These are phyloP conservation scores for Tenebrosternarchus preto DNA, from an alignment of 2,113 vertebrate genomes.

Conservation along the genomic window DNA sequence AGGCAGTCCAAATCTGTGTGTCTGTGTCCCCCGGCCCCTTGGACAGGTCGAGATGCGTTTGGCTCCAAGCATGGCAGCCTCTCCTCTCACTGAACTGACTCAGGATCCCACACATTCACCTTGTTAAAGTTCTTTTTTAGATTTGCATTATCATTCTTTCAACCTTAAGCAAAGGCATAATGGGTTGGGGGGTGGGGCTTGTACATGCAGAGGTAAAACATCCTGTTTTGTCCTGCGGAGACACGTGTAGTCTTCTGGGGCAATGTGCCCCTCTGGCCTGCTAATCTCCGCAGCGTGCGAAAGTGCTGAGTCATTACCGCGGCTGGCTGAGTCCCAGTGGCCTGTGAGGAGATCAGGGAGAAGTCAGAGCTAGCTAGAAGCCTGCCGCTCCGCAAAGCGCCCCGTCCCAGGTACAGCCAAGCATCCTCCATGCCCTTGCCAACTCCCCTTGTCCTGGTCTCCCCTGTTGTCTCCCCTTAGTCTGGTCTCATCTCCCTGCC, in stretches of 20 bases:
- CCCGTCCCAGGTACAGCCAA: not conserved
- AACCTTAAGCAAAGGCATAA: not conserved
- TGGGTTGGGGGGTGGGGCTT: not conserved
- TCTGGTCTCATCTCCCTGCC: no score
- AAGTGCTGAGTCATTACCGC: constrained; percentile 46
- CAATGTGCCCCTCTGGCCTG: constrained; percentile 10
- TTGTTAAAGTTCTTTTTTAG: no score
- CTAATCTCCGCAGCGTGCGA: not conserved
- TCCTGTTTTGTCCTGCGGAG: constrained; percentile 13
- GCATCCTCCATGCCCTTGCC: not conserved
- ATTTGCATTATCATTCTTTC: not conserved
- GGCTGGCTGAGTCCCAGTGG: constrained; percentile 11
- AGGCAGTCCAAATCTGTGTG: constrained; percentile 53
- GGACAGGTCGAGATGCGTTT: constrained; percentile 22
- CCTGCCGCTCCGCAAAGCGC: not conserved
- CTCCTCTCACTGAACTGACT: not conserved
- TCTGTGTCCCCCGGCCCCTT: constrained; percentile 41
- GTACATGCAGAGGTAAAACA: not conserved
- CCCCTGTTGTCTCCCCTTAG: not conserved
- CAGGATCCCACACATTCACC: not conserved
- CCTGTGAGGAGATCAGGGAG: constrained; percentile 8
- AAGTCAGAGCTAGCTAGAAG: not conserved
- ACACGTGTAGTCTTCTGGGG: constrained; percentile 11
- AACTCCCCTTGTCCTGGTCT: not conserved
- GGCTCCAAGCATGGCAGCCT: not conserved